These are phyloP conservation scores for Acrocephalus kingi DNA, from an alignment of 2,113 vertebrate genomes.

Conservation along the genomic window DNA sequence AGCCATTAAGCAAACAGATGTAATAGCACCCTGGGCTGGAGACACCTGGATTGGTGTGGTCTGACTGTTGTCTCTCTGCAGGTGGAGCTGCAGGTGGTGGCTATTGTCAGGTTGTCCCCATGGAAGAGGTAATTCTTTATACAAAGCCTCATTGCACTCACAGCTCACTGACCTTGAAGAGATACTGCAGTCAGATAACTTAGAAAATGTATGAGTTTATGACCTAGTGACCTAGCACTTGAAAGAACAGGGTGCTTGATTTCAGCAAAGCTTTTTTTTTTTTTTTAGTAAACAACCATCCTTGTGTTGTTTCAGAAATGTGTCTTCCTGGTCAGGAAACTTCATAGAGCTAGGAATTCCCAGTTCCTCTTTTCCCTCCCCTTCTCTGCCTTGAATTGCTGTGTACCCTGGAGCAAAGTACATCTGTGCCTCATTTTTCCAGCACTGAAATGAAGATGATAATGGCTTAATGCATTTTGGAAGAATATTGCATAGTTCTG, in stretches of 20 bases:
- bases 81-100: constrained; percentile 97
- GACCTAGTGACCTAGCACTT: neutral
- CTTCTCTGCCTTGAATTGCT: neutral
- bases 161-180: neutral
- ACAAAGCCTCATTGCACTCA: neutral
- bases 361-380: neutral
- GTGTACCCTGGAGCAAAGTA: neutral
- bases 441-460: neutral
- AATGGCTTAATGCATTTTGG: neutral
- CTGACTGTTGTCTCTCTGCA: constrained; percentile 65
- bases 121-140: constrained; percentile 91
- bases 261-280: neutral
- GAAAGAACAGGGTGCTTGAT: neutral
- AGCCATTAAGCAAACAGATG: neutral
- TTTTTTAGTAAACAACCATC: neutral
- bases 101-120: constrained; percentile 96
- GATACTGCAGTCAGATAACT: neutral
- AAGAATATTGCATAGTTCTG: constrained; percentile 3
- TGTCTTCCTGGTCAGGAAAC: neutral
- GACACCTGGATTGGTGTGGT: neutral
- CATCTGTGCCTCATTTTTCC: neutral
- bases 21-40: neutral
- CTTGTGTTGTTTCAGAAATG: neutral
- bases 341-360: neutral
- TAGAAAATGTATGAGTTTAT: neutral